A percentile compares a stretch with the other conserved stretches of the same genome.
phyloP scores from a whole-genome alignment of 2,888 invertebrate species.

The Ectemnius lituratus region DNA sequence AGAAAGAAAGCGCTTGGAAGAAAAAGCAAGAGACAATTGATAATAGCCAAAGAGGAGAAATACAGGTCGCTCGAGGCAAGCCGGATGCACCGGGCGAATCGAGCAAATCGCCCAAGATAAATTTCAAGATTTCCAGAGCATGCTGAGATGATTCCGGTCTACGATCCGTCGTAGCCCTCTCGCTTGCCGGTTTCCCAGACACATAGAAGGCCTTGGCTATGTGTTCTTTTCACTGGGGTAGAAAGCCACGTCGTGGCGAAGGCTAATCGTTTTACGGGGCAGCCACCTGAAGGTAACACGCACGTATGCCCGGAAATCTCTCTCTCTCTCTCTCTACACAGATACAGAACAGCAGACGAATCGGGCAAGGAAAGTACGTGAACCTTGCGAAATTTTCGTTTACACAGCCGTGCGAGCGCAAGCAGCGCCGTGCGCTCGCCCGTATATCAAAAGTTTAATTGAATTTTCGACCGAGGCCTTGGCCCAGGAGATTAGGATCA shows the following conservation, averaged over 20 bases:
- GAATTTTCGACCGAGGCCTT: constrained; percentile 74
- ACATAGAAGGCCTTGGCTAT: constrained; percentile 9
- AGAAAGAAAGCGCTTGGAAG: background rate
- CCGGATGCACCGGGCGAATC: constrained; percentile 15
- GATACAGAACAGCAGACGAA: constrained; percentile 17
- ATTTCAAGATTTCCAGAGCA: constrained; percentile 67
- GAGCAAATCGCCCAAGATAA: constrained; percentile 73
- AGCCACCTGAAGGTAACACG: constrained; percentile 31
- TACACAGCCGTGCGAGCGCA: constrained; percentile 72
- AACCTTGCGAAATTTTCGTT: constrained; percentile 77
- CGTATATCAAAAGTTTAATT: constrained; percentile 78
- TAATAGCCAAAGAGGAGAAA: constrained; percentile 1
- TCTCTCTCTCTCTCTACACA: background rate
- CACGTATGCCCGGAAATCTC: constrained; percentile 14
- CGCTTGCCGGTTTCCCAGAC: constrained; percentile 11
- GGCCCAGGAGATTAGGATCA: constrained; percentile 72
- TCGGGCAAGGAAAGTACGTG: constrained; percentile 73
- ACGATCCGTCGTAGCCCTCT: background rate
- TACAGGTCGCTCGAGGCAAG: constrained; percentile 7
- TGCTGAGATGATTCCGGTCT: constrained; percentile 26
- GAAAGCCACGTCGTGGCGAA: constrained; percentile 27
- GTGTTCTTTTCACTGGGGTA: background rate
- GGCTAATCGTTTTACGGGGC: constrained; percentile 69
- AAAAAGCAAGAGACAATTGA: background rate
- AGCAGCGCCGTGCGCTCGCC: constrained; percentile 55